Percentiles rank a stretch among this genome's conserved stretches.
Conservation (phyloP, 2,113 vertebrate species). For the Mastomys natalensis region DNA sequence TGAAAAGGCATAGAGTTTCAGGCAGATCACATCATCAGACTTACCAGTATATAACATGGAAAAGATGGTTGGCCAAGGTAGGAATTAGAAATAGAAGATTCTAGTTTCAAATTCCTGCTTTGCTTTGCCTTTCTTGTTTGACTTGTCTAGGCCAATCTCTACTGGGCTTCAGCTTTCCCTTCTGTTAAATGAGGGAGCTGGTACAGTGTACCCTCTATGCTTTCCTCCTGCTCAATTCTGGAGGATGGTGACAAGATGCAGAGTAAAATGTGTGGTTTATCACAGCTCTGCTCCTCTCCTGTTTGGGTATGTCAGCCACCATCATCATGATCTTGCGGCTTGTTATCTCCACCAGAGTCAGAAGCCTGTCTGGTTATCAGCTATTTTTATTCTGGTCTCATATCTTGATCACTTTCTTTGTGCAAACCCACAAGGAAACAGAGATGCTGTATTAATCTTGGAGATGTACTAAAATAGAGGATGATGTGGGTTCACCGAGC, state of each 20-base stretch:
- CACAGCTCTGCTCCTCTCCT: neutral
- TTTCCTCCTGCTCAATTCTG: neutral
- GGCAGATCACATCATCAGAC: neutral
- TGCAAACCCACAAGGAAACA: neutral
- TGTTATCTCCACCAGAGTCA: neutral
- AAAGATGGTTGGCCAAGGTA: neutral
- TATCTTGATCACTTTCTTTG: slow-evolving; percentile 29
- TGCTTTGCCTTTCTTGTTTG: neutral
- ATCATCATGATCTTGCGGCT: neutral
- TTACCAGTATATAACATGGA: neutral
- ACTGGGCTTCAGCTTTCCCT: neutral
- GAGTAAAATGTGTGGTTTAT: neutral
- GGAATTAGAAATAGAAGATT: neutral
- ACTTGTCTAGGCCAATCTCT: neutral
- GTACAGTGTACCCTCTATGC: neutral
- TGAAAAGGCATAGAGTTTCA: neutral
- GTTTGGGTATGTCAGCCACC: neutral
- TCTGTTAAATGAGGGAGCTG: neutral
- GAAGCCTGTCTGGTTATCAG: slow-evolving; percentile 18
- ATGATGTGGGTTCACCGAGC: neutral
- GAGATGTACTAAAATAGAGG: neutral
- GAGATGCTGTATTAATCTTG: neutral
- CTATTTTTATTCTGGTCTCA: slow-evolving; percentile 43
- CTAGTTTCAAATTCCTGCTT: neutral
- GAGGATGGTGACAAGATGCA: neutral